A percentile compares a stretch with the other conserved stretches of the same genome.
These are phyloP conservation scores for Muscina levida DNA, from an alignment of 2,888 invertebrate genomes.

Conservation along the genomic window DNA sequence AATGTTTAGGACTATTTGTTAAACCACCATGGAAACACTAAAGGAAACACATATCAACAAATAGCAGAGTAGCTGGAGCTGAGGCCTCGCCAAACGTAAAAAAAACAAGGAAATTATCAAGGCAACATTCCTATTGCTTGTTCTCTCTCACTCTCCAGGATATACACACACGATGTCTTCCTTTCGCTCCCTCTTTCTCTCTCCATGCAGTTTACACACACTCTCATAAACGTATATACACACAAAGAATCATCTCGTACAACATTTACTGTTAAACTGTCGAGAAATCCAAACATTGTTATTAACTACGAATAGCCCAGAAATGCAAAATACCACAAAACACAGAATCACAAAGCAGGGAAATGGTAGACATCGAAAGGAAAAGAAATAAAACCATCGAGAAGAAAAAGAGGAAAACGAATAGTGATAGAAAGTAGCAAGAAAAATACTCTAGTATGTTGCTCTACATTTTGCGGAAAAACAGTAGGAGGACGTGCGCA, in stretches of 20 bases:
- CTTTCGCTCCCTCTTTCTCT: too few species aligned
- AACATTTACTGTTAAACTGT: conserved; percentile 46
- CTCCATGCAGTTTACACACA: background rate
- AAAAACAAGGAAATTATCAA: conserved; percentile 50
- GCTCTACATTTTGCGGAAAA: conserved; percentile 14
- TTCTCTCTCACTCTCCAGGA: conserved; percentile 5
- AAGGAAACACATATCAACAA: conserved; percentile 46
- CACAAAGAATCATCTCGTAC: background rate
- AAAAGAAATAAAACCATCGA: conserved; percentile 17
- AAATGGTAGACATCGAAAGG: too few species aligned
- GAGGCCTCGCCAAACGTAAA: conserved; percentile 2
- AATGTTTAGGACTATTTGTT: conserved; percentile 23
- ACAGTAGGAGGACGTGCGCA: background rate
- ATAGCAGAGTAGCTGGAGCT: conserved; percentile 20
- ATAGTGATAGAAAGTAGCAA: background rate
- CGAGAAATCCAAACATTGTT: conserved; percentile 53
- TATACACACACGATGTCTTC: background rate
- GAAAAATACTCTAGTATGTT: background rate
- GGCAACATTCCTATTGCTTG: conserved; percentile 54
- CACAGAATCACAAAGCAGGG: background rate
- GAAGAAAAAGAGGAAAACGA: conserved; percentile 1
- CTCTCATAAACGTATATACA: background rate
- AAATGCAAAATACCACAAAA: conserved; percentile 47
- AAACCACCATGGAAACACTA: conserved; percentile 46
- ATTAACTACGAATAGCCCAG: conserved; percentile 59